Evolutionary conservation across 2,888 invertebrate species (phyloP), one percentile per base, ranked within the genome.

Genomic region (Drosophila parthenogenetica): DNA sequence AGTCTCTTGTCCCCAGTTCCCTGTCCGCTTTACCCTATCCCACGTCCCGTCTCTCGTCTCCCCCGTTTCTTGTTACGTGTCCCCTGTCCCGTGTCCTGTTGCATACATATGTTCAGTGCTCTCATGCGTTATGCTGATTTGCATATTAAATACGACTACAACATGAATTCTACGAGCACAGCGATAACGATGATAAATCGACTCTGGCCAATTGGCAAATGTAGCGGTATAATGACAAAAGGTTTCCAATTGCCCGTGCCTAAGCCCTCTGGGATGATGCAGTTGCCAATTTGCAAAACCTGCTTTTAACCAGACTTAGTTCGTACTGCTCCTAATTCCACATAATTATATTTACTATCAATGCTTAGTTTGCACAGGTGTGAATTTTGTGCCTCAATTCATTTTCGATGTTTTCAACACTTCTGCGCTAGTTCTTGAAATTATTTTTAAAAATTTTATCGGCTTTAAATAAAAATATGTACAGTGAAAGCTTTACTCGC

Each of bases 91-190:
- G 5, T 22, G 79, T 79, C 70, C 76, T 71, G 77, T 71, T 79
- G 71, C 77, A 77, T 77, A 77, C 77, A 77, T 77, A 77, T 77
- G 77, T 77, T 77, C 68, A 77, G 32, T 77, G 71, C 80, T 59
- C 77, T 76, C 68, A 79, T 62, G 80, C 80, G 80, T 72, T 77
- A 72, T 68, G 67, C 62, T 77, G 80, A 77, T 77, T 77, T 77
- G 80, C 77, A 77, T 79, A 79, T 79, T 65, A 73, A 78, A 69
- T 53, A 62, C 55, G 67, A 51, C 53, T 49, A 16, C 35, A 45
- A 63, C 63, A 67, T 46, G 62, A 57, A 46, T 51, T 29, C 17
- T 55, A 50, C 40, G 51, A 66, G 55, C 66, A 65, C 42, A 5
- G 51, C 62, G 61, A 79, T 79, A 77, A 79, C 80, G 59, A 79